Percentiles rank a stretch among this genome's conserved stretches.
These are phyloP conservation scores for Ladona fulva DNA, from an alignment of 1,140 invertebrate species.

Conservation along the genomic window DNA sequence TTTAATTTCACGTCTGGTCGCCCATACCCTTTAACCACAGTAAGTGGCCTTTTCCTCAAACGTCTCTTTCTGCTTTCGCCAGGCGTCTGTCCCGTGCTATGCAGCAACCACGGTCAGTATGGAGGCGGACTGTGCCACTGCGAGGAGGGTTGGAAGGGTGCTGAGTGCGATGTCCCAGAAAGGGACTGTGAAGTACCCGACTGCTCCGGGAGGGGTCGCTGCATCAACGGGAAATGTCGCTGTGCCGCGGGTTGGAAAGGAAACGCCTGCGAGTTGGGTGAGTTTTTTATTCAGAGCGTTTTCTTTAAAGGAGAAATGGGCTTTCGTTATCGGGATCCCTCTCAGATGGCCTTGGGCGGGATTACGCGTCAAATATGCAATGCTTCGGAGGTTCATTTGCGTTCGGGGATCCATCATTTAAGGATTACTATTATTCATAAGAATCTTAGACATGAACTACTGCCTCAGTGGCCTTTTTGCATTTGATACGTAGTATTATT, in stretches of 20 bases:
- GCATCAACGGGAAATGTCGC: slow-evolving; percentile 77
- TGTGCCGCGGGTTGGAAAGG: slow-evolving; percentile 88
- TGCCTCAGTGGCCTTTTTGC: no score
- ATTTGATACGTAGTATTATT: no score
- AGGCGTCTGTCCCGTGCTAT: slow-evolving; percentile 94
- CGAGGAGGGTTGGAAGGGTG: slow-evolving; percentile 92
- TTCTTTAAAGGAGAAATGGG: neutral
- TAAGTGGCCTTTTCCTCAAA: no score
- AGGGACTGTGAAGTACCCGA: slow-evolving; percentile 85
- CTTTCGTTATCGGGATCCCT: no score
- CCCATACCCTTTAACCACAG: no score
- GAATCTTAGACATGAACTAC: no score
- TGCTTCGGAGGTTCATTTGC: no score
- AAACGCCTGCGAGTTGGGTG: slow-evolving; percentile 71
- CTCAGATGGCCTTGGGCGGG: no score
- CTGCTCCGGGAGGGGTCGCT: slow-evolving; percentile 84
- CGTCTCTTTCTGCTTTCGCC: slow-evolving; percentile 39
- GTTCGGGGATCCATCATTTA: no score
- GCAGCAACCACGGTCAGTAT: slow-evolving; percentile 93
- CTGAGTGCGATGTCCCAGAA: slow-evolving; percentile 87
- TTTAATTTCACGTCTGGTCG: no score
- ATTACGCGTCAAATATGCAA: no score
- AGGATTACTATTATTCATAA: no score
- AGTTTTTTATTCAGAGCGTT: slow-evolving; percentile 31
- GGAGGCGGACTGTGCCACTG: slow-evolving; percentile 92